Base-by-base conservation (phyloP, 2,797 vertebrate species). In the Balearica regulorum region DNA sequence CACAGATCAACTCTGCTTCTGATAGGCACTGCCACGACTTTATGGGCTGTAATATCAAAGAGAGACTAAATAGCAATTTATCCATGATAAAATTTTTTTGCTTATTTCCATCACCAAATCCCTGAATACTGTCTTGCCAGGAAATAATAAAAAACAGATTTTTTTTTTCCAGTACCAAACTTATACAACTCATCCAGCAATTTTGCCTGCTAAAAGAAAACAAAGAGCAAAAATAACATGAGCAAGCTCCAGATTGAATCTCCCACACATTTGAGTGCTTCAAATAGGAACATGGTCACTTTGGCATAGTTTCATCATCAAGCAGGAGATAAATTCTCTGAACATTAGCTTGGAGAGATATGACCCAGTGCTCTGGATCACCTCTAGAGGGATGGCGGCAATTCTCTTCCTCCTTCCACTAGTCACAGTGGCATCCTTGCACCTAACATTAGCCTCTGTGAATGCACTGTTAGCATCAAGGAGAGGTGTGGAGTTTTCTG, bases 1-100 rank as follows among this genome's bases (percentile, higher is more conserved):
- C n/a, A 81, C 43, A 93, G 80, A 95, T 94, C 61, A 93, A 20
- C 92, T 96, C 90, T 90, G 88, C 90, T 92, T 93, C 90, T 96
- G 92, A 90, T 95, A 91, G 57, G 70, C 71, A 89, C 41, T 94
- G 70, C 64, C 53, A 18, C 72, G 55, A 76, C 46, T 93, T 93
- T 66, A 81, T 25, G 43, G 46, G 55, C 31, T 90, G 44, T 69
- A 92, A 78, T 0, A 16, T 86, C 70, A 69, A 61, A 93, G 26
- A 87, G 8, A 83, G 28, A 87, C 61, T 75, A 75, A 89, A 89
- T 0, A 71, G 58, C 25, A 85, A 39, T 69, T 93, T n/a, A 75
- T 69, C 66, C 33, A 2, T 9, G 14, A 87, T 68, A 83, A 68
- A 93, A 19, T 93, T 16, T 62, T 60, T 73, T 86, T 70, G n/a